These are phyloP conservation scores for Morelia viridis DNA, from an alignment of 2,797 vertebrate genomes.

Conservation along the genomic window DNA sequence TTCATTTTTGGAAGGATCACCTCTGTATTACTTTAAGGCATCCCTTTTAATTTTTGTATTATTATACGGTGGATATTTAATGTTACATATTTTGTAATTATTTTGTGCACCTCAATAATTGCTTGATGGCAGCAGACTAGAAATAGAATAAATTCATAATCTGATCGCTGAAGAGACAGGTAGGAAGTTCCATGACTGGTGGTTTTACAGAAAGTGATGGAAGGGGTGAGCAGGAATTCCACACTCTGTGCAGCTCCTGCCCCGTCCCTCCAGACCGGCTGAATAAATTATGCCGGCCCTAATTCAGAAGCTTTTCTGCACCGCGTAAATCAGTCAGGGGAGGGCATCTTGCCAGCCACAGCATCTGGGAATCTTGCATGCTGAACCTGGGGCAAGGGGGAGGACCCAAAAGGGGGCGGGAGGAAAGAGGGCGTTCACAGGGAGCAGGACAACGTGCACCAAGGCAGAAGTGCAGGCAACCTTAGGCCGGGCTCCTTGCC, in stretches of 20 bases:
- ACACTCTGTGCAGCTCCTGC: too few relatives aligned
- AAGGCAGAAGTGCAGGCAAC: slow-evolving; percentile 35
- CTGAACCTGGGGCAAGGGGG: neutral
- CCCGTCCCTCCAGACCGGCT: neutral
- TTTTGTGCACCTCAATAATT: neutral
- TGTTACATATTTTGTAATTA: neutral
- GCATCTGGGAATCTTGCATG: neutral
- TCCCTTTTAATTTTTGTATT: neutral
- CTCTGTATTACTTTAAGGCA: too few relatives aligned
- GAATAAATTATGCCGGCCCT: neutral
- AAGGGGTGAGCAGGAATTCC: neutral
- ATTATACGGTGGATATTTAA: neutral
- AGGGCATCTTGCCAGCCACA: neutral
- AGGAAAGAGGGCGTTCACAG: neutral
- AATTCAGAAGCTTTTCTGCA: neutral
- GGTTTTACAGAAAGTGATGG: neutral
- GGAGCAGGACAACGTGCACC: neutral
- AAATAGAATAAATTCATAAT: neutral
- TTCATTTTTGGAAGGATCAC: too few relatives aligned
- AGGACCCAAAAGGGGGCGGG: neutral
- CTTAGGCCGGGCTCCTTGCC: slow-evolving; percentile 29
- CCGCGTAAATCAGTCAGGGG: neutral
- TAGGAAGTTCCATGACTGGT: neutral
- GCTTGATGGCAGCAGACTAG: neutral
- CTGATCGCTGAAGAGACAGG: neutral